These are phyloP conservation scores for Carollia perspicillata DNA, from an alignment of 2,113 vertebrate species.

Conservation along the genomic window DNA sequence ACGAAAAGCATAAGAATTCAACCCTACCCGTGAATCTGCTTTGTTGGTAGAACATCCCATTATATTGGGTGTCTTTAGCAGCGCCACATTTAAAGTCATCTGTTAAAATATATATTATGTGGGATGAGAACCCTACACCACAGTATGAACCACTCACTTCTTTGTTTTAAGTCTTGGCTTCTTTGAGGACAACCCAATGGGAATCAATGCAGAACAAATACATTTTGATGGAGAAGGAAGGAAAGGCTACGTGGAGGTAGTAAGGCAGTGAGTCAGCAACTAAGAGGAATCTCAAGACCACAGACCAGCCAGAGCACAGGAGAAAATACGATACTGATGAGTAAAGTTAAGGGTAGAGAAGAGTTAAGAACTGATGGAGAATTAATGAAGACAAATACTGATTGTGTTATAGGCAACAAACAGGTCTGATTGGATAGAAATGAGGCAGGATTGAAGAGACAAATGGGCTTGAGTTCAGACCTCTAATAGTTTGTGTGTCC, in stretches of 20 bases:
- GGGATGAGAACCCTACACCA: neutral
- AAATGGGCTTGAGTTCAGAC: neutral
- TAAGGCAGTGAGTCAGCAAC: no score
- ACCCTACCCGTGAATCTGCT: neutral
- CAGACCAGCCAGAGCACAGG: neutral
- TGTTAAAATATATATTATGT: neutral
- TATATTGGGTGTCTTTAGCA: neutral
- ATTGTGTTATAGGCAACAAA: neutral
- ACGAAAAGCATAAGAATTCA: neutral
- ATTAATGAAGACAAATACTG: neutral
- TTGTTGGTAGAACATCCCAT: neutral
- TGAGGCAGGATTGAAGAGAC: neutral
- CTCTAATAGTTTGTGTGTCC: neutral
- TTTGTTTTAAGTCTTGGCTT: neutral
- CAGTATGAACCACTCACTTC: neutral
- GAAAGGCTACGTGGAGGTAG: neutral
- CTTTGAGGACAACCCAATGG: neutral
- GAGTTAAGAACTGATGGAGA: neutral
- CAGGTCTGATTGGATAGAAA: neutral
- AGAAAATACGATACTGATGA: neutral
- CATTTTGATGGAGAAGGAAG: neutral
- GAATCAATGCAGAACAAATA: neutral
- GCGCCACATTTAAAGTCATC: neutral
- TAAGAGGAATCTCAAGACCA: neutral
- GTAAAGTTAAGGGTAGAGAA: neutral